Conservation (phyloP, 2,797 vertebrate genomes). For the Limnodromus scolopaceus region DNA sequence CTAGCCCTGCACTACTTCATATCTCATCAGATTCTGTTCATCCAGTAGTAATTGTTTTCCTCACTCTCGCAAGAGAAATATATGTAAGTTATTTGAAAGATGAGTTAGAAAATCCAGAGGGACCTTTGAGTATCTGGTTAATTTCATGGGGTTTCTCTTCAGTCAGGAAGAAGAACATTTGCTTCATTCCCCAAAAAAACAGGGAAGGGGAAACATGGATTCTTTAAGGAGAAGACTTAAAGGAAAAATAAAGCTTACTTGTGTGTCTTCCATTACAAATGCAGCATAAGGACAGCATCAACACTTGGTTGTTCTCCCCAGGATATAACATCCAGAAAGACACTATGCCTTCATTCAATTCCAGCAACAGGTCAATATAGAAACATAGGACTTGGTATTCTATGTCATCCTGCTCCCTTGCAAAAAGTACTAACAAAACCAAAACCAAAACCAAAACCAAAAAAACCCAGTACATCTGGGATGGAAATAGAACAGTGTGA, state of each 20-base stretch:
- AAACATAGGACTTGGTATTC: background rate
- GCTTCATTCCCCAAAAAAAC: background rate
- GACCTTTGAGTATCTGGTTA: background rate
- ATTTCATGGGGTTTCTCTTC: background rate
- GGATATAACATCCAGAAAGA: background rate
- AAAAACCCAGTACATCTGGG: background rate
- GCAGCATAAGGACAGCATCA: background rate
- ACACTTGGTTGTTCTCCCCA: background rate
- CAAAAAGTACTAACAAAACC: background rate
- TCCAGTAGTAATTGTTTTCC: background rate
- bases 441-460: too few relatives aligned
- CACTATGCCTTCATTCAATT: background rate
- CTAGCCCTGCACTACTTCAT: background rate
- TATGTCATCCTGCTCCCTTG: background rate
- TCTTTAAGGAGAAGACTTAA: background rate
- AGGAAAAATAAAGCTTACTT: background rate
- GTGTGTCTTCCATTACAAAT: background rate
- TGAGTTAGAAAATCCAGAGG: background rate
- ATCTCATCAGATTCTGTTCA: background rate
- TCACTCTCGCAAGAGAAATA: background rate
- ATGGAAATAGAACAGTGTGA: background rate
- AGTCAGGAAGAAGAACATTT: background rate
- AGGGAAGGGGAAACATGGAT: fast-evolving
- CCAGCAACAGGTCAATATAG: background rate
- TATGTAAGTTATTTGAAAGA: background rate